Evolutionary conservation across 2,888 invertebrate genomes (phyloP).

Genomic region (Seladonia tumulorum): DNA sequence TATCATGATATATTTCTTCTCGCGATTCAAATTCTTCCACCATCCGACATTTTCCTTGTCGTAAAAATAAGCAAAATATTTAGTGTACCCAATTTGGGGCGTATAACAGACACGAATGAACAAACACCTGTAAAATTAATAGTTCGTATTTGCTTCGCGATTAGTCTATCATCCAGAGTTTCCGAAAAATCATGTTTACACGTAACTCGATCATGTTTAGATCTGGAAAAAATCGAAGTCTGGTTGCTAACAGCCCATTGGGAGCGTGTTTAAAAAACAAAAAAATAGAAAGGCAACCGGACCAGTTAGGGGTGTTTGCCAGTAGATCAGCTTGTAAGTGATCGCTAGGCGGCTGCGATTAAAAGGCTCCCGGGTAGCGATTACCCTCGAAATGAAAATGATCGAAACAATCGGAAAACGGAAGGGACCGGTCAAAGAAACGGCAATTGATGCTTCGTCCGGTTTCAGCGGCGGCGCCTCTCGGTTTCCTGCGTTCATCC

Average conservation of each 20-base stretch:
- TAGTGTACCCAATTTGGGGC: too few species aligned
- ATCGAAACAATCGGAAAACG: conserved; percentile 9
- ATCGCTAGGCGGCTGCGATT: neutral
- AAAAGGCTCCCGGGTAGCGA: neutral
- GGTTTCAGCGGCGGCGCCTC: neutral
- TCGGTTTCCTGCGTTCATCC: conserved; percentile 9
- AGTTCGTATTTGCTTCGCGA: neutral
- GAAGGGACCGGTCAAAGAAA: neutral
- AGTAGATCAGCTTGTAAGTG: neutral
- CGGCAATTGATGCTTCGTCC: neutral
- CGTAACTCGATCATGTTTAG: too few species aligned
- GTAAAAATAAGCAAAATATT: too few species aligned
- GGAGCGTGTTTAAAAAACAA: neutral
- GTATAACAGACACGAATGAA: too few species aligned
- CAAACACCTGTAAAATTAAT: too few species aligned
- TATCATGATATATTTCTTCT: too few species aligned
- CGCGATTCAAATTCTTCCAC: too few species aligned
- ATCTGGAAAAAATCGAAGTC: neutral
- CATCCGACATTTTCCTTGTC: too few species aligned
- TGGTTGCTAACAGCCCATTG: neutral
- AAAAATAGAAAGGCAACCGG: neutral
- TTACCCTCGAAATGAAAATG: neutral
- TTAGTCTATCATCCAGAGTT: too few species aligned
- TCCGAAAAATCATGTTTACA: neutral
- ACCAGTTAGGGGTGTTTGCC: neutral